These are phyloP conservation scores for Eriosoma lanigerum DNA, from an alignment of 1,140 invertebrate species.

Conservation along the genomic window DNA sequence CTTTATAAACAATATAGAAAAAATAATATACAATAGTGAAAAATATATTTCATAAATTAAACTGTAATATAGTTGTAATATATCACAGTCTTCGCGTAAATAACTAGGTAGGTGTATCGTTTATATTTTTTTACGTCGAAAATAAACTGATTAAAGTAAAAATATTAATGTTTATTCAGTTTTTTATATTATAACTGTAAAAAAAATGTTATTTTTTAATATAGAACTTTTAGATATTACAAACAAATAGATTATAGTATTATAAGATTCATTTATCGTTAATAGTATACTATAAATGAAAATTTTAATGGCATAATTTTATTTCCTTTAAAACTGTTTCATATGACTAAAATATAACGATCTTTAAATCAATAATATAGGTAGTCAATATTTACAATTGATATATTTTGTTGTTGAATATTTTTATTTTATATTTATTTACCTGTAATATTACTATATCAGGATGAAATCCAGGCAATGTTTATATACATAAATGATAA, in stretches of 20 bases:
- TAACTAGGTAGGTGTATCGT: too few relatives aligned
- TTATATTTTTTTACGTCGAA: not conserved
- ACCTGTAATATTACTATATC: not conserved
- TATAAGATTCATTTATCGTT: too few relatives aligned
- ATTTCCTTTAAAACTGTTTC: slow-evolving; percentile 5
- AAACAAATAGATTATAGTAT: too few relatives aligned
- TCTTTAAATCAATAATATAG: not conserved
- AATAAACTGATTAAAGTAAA: not conserved
- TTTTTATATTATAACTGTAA: too few relatives aligned
- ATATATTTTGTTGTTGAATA: not conserved
- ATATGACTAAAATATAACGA: not conserved
- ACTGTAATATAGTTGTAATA: not conserved
- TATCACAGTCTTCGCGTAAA: not conserved
- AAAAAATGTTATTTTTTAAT: too few relatives aligned
- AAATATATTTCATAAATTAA: not conserved
- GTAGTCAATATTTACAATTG: too few relatives aligned
- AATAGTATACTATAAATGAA: not conserved
- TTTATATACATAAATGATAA: too few relatives aligned
- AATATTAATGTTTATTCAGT: too few relatives aligned
- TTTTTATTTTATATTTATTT: too few relatives aligned
- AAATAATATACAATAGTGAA: not conserved
- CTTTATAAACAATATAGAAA: slow-evolving; percentile 27
- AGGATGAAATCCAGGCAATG: too few relatives aligned
- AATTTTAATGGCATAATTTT: not conserved
- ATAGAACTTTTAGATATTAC: too few relatives aligned